Evolutionary conservation across 2,888 invertebrate genomes (phyloP).

Genomic region (Drepanosiphum platanoidis): DNA sequence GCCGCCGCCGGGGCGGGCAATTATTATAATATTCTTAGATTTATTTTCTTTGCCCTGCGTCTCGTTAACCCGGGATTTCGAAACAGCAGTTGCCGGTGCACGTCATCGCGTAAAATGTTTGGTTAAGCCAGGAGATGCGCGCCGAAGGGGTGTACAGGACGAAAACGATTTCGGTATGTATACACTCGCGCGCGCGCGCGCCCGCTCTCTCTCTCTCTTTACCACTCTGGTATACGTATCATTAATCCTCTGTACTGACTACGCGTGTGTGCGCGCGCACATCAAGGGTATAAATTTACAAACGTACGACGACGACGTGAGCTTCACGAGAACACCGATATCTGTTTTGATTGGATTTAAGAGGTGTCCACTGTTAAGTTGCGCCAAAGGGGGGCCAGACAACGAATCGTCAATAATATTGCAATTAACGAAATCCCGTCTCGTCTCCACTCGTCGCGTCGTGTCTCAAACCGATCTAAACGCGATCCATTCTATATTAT

Average conservation of each 20-base stretch:
- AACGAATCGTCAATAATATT: too few relatives aligned
- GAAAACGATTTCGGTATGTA: not conserved
- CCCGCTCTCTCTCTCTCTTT: not conserved
- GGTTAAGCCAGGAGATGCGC: not conserved
- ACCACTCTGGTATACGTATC: too few relatives aligned
- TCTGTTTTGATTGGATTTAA: not conserved
- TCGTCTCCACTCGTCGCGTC: too few relatives aligned
- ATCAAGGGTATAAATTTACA: not conserved
- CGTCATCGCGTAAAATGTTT: not conserved
- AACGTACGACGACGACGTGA: not conserved
- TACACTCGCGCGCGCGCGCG: not conserved
- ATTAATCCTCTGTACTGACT: too few relatives aligned
- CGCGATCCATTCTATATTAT: too few relatives aligned
- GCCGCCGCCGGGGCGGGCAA: not conserved
- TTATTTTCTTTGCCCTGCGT: conserved; percentile 1
- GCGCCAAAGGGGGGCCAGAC: too few relatives aligned
- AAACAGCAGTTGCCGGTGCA: conserved; percentile 5
- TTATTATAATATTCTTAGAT: not conserved
- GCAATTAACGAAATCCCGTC: too few relatives aligned
- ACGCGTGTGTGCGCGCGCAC: not conserved
- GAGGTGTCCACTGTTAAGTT: not conserved
- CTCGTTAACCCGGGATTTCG: conserved; percentile 5
- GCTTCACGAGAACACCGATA: not conserved
- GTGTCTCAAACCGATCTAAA: too few relatives aligned
- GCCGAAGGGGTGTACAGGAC: not conserved